Evolutionary conservation across 2,888 invertebrate genomes (phyloP).

Genomic region (Napeogenes inachia): DNA sequence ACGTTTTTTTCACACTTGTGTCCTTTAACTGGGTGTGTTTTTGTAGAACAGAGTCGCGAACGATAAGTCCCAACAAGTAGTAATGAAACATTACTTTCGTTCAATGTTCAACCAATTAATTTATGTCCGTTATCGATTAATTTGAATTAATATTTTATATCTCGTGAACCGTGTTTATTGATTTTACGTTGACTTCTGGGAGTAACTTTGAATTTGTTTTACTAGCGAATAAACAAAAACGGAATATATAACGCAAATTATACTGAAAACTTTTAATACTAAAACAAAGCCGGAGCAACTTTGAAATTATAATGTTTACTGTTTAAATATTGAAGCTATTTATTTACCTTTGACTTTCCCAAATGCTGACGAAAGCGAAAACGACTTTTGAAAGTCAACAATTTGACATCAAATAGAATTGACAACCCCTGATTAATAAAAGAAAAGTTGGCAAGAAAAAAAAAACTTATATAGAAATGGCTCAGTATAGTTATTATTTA

Average conservation of each 20-base stretch:
- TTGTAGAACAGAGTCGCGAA: too few relatives aligned
- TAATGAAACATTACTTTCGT: too few relatives aligned
- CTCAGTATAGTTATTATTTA: neutral
- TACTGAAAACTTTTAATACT: neutral
- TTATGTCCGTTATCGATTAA: constrained; percentile 9
- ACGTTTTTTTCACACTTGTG: too few relatives aligned
- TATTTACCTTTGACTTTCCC: constrained; percentile 15
- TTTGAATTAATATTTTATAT: constrained; percentile 45
- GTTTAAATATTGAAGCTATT: constrained; percentile 5
- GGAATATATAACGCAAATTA: neutral
- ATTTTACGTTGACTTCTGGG: constrained; percentile 40
- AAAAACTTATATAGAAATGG: neutral
- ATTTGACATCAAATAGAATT: constrained; percentile 19
- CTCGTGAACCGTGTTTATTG: constrained; percentile 48
- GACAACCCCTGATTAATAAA: constrained; percentile 23
- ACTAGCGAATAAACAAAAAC: neutral
- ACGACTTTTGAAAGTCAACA: constrained; percentile 21
- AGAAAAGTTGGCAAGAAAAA: constrained; percentile 14
- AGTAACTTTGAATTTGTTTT: neutral
- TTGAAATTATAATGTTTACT: neutral
- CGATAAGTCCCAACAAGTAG: too few relatives aligned
- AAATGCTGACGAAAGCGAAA: constrained; percentile 15
- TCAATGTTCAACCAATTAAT: too few relatives aligned
- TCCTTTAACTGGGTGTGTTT: too few relatives aligned
- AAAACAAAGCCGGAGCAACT: neutral